Evolutionary conservation across 2,113 vertebrate species (phyloP).

Genomic region (Camarhynchus parvulus): DNA sequence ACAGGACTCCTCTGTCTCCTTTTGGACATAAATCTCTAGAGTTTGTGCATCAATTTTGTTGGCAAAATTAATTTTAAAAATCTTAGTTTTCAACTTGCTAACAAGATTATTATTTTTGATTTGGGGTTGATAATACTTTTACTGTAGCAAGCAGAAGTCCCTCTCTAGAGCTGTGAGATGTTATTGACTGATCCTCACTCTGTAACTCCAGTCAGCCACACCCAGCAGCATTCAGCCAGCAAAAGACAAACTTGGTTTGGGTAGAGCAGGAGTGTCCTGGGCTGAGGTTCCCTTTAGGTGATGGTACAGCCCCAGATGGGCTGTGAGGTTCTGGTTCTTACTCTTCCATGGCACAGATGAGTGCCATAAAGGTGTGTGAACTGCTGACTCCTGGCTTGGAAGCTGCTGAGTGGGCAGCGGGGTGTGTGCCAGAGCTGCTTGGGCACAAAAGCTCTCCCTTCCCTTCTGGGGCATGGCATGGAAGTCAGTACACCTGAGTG

Average conservation of each 20-base stretch:
- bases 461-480: accelerated
- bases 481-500: background rate
- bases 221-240: accelerated
- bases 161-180: background rate
- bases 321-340: background rate
- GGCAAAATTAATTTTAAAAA: background rate
- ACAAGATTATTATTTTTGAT: background rate
- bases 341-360: background rate
- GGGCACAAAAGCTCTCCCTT: background rate
- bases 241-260: background rate
- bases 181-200: background rate
- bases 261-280: background rate
- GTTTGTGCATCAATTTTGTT: background rate
- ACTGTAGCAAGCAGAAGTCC: background rate
- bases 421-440: background rate
- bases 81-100: background rate
- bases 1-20: background rate
- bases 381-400: background rate
- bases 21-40: background rate
- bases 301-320: accelerated
- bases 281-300: background rate
- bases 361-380: background rate
- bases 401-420: background rate
- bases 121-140: background rate
- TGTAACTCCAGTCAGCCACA: background rate